Percentiles rank a stretch among this genome's conserved stretches.
Conservation (phyloP, 2,888 invertebrate genomes). For the Microplitis deprimator region DNA sequence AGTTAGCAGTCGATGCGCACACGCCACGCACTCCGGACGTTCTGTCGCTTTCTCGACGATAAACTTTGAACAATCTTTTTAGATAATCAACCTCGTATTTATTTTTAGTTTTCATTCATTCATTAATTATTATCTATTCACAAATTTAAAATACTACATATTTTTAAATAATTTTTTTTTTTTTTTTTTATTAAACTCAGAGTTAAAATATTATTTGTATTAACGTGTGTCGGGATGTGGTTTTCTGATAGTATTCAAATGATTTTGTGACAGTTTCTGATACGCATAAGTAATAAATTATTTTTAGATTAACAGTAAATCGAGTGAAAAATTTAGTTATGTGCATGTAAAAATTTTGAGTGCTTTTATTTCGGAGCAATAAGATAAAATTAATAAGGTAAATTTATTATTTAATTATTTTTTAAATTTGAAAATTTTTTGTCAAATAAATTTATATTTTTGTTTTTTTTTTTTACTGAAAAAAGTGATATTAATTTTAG, state of each 20-base stretch:
- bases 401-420: too few species aligned
- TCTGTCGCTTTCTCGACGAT: constrained; percentile 21
- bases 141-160: neutral
- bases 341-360: too few species aligned
- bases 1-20: constrained; percentile 71
- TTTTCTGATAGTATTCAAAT: neutral
- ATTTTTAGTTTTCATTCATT: neutral
- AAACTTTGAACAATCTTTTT: neutral
- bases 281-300: too few species aligned
- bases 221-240: neutral
- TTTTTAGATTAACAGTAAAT: too few species aligned
- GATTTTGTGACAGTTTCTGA: neutral
- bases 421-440: too few species aligned
- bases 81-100: constrained; percentile 4
- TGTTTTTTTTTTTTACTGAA: too few species aligned
- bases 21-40: constrained; percentile 68
- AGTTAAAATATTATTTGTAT: neutral
- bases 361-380: too few species aligned
- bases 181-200: constrained; percentile 6
- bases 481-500: too few species aligned
- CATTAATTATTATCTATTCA: neutral
- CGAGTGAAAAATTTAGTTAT: too few species aligned
- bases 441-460: too few species aligned
- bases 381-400: too few species aligned
- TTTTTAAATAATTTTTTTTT: neutral